Percentiles rank a stretch among this genome's conserved stretches.
These are phyloP conservation scores for Cyanistes caeruleus DNA, from an alignment of 2,113 vertebrate genomes.

Conservation along the genomic window DNA sequence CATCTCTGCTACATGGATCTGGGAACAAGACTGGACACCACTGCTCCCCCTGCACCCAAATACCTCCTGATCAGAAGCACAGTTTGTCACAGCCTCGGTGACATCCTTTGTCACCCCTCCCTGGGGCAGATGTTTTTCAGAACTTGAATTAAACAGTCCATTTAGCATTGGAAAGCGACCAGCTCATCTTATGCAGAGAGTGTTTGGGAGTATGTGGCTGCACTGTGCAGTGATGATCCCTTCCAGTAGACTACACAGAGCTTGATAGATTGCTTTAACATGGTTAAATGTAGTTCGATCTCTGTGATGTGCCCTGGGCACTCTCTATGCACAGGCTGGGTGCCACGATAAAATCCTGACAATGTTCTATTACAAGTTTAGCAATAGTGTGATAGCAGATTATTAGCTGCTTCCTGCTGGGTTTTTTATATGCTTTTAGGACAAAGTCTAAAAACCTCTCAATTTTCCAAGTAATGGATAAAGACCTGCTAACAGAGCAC, in stretches of 20 bases:
- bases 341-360: background rate
- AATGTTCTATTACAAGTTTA: background rate
- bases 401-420: background rate
- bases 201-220: background rate
- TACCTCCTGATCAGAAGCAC: background rate
- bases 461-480: background rate
- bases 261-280: conserved; percentile 27
- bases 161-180: background rate
- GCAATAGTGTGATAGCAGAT: background rate
- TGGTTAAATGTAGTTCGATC: conserved; percentile 59
- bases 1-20: background rate
- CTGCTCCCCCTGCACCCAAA: background rate
- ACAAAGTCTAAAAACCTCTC: background rate
- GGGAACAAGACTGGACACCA: background rate
- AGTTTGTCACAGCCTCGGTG: background rate
- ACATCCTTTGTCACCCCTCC: background rate
- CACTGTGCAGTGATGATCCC: background rate
- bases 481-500: background rate
- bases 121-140: background rate
- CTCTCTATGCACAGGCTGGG: background rate
- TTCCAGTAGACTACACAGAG: background rate
- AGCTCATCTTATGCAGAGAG: background rate
- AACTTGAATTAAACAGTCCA: background rate
- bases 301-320: background rate
- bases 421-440: background rate